phyloP scores from a whole-genome alignment of 2,888 invertebrate genomes.

The Synanthedon vespiformis region DNA sequence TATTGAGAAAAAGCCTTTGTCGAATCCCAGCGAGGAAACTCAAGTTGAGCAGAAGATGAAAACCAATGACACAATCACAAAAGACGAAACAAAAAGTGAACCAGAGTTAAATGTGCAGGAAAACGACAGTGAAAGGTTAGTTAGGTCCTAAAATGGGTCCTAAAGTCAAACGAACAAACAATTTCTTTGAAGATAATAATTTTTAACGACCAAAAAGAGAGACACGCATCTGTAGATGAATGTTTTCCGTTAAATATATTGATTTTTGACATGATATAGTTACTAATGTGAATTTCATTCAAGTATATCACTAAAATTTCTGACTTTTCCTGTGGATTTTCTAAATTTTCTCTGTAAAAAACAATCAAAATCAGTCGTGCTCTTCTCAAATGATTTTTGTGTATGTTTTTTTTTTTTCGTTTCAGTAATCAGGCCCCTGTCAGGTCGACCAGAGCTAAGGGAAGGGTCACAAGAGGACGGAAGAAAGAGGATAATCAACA shows the following conservation, averaged over 20 bases:
- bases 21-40: slow-evolving; percentile 10
- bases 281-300: no score
- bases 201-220: no score
- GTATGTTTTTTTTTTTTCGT: slow-evolving; percentile 6
- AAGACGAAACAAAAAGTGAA: slow-evolving; percentile 17
- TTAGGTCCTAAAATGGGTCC: background rate
- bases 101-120: slow-evolving; percentile 20
- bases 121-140: slow-evolving; percentile 50
- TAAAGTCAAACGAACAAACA: no score
- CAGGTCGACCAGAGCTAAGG: slow-evolving; percentile 35
- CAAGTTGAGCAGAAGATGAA: slow-evolving; percentile 34
- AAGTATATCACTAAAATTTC: no score
- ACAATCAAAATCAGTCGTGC: background rate
- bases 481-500: slow-evolving; percentile 49
- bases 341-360: no score
- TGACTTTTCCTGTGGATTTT: no score
- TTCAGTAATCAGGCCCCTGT: slow-evolving; percentile 48
- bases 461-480: slow-evolving; percentile 21
- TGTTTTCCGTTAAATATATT: no score
- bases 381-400: no score
- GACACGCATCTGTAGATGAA: no score
- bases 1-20: slow-evolving; percentile 45
- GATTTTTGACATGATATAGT: no score
- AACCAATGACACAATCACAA: slow-evolving; percentile 6
- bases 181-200: no score